phyloP scores from a whole-genome alignment of 2,888 invertebrate species.

The Parelbella ahira region DNA sequence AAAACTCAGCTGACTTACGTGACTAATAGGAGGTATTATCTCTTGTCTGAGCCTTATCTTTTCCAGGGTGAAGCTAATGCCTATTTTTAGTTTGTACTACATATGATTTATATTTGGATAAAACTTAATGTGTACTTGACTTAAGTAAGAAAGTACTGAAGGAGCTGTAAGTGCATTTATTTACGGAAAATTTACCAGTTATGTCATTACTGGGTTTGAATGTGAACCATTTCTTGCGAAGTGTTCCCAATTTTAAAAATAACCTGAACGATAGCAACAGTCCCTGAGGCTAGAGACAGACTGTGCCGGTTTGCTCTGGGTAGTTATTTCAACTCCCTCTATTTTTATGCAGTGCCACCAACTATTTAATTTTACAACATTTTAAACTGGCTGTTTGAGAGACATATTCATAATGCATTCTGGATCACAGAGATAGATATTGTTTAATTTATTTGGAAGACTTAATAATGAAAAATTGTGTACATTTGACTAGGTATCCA shows the following conservation, averaged over 20 bases:
- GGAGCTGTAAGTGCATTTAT: no score
- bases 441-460: no score
- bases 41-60: conserved; percentile 41
- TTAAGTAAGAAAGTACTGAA: no score
- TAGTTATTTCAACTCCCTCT: conserved; percentile 53
- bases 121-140: conserved; percentile 24
- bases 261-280: conserved; percentile 48
- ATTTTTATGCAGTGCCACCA: conserved; percentile 45
- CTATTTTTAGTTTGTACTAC: conserved; percentile 64
- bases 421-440: no score
- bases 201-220: conserved; percentile 15
- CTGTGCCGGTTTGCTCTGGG: conserved; percentile 51
- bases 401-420: not conserved
- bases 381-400: not conserved
- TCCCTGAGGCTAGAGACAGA: conserved; percentile 43
- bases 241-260: conserved; percentile 62
- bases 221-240: conserved; percentile 43
- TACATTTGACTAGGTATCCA: no score
- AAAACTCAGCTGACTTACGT: conserved; percentile 40
- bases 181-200: conserved; percentile 11
- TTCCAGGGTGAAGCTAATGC: conserved; percentile 61
- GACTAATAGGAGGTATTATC: conserved; percentile 13
- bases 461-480: no score
- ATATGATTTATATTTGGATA: conserved; percentile 55
- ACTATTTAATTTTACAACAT: conserved; percentile 20